These are phyloP conservation scores for Columba livia DNA, from an alignment of 2,113 vertebrate genomes.

Conservation along the genomic window DNA sequence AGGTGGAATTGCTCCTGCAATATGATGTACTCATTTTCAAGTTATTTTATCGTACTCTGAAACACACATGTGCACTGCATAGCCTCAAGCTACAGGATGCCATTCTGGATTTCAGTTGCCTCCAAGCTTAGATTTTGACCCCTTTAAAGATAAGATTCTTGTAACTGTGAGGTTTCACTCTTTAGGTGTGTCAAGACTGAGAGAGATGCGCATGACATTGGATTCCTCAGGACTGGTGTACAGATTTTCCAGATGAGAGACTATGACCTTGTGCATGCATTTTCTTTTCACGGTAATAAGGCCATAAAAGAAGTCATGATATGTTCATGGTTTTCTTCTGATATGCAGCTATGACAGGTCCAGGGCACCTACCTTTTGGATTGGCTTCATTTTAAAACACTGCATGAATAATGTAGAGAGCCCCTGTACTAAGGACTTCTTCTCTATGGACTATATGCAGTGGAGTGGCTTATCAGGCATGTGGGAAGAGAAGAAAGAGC, in stretches of 20 bases:
- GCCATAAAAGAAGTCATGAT: not conserved
- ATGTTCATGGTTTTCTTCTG: rapidly evolving
- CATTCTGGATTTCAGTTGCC: not conserved
- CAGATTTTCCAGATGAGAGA: not conserved
- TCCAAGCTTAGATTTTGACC: not conserved
- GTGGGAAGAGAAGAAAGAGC: not conserved
- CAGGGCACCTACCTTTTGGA: rapidly evolving
- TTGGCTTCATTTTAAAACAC: not conserved
- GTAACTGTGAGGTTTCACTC: not conserved
- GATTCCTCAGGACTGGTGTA: not conserved
- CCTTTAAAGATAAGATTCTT: not conserved
- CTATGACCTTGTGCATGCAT: rapidly evolving
- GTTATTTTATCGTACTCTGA: not conserved
- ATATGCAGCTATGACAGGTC: rapidly evolving
- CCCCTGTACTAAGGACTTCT: rapidly evolving
- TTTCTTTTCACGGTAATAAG: not conserved
- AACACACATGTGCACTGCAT: not conserved
- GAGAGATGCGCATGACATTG: not conserved
- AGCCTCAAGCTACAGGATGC: rapidly evolving
- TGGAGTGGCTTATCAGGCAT: not conserved
- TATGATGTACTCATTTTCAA: constrained; percentile 24
- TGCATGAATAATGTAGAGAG: not conserved
- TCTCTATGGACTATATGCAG: rapidly evolving
- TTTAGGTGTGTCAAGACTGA: not conserved
- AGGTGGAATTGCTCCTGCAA: constrained; percentile 26